Base-by-base conservation (phyloP, 2,113 vertebrate genomes). In the Trichechus manatus region DNA sequence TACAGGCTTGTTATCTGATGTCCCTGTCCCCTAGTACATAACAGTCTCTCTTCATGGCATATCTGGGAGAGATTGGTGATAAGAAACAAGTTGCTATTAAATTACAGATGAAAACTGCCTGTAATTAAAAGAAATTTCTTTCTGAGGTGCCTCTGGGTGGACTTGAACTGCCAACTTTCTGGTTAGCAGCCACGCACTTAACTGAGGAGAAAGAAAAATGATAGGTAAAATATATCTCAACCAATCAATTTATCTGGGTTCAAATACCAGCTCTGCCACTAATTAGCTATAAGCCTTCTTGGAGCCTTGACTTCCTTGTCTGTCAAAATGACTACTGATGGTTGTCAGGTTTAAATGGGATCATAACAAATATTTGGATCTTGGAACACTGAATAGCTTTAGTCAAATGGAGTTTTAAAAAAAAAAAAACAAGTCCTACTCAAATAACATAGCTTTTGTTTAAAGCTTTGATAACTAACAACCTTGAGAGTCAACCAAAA, bases 381-480 rank as follows among this genome's bases (percentile, higher is more conserved):
- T 78, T 75, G 29, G 81, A 44, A 81, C 85, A 75, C 10, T 95
- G 77, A 72, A 72, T n/a, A 44, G 78, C 64, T 93, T 87, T 91
- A 77, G 81, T 95, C 77, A 97, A 92, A 86, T 23, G 78, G 74
- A 89, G n/a, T n/a, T 79, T 83, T n/a, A n/a, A n/a, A n/a, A n/a
- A n/a, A n/a, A 56, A 63, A 83, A 95, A 93, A 96, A 72, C 74
- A 88, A 96, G 33, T 84, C 63, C 44, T 56, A 53, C 17, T 84
- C 50, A 81, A 89, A 81, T 72, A 93, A 75, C 3, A 9, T 31
- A 61, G 15, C 80, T 68, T 93, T 97, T 93, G 78, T 77, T 82
- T 92, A 64, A 87, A 90, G 77, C 39, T 56, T 77, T 95, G 44
- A 91, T 44, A 95, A 77, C 29, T 25, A 66, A 92, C 42, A 88